phyloP scores from a whole-genome alignment of 2,113 vertebrate genomes.

The Solea solea region DNA sequence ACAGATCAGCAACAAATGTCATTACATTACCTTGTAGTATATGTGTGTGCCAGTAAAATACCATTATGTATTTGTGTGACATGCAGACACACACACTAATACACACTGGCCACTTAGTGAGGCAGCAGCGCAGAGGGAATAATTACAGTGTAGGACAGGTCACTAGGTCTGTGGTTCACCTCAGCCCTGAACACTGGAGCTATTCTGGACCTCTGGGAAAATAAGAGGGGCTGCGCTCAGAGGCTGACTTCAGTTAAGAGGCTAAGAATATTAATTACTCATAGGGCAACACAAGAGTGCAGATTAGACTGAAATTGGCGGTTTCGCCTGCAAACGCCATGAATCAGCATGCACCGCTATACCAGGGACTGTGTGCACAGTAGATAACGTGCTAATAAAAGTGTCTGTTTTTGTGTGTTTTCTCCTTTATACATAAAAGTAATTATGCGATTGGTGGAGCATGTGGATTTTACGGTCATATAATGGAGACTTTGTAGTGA shows the following conservation, averaged over 20 bases:
- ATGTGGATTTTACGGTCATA: constrained; percentile 17
- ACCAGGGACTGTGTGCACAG: constrained; percentile 35
- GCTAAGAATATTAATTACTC: constrained; percentile 68
- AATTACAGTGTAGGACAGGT: constrained; percentile 71
- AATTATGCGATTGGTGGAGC: constrained; percentile 2
- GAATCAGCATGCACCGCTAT: constrained; percentile 46
- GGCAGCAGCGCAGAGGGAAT: constrained; percentile 51
- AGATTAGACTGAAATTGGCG: constrained; percentile 67
- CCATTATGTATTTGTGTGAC: constrained; percentile 6
- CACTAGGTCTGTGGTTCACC: constrained; percentile 64
- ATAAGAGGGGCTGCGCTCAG: constrained; percentile 46
- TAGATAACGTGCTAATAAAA: constrained; percentile 29
- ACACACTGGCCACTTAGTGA: constrained; percentile 27
- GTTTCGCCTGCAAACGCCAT: constrained; percentile 50
- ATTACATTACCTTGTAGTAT: constrained; percentile 21
- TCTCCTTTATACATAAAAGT: constrained; percentile 40
- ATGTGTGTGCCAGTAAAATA: background rate
- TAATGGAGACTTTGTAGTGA: constrained; percentile 3
- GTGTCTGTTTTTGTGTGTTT: constrained; percentile 12
- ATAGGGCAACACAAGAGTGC: constrained; percentile 35
- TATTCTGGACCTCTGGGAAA: constrained; percentile 67
- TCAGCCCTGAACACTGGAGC: constrained; percentile 52
- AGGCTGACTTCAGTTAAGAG: constrained; percentile 46
- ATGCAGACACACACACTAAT: constrained; percentile 17
- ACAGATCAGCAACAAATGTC: constrained; percentile 40